phyloP scores from a whole-genome alignment of 2,113 vertebrate species.

The Tretioscincus oriximinensis region DNA sequence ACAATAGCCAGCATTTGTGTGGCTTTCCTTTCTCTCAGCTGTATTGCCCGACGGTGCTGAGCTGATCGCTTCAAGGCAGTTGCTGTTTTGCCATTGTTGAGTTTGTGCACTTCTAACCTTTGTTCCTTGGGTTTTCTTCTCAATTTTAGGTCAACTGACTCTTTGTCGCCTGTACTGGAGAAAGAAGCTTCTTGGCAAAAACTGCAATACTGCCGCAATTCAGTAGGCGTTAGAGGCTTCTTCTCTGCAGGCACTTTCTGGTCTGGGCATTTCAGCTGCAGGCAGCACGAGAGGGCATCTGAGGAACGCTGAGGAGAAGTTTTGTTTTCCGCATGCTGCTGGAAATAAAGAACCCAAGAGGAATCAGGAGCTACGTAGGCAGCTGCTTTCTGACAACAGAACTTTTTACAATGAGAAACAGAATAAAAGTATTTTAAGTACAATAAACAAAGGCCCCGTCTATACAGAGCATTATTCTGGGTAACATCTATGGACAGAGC shows the following conservation, averaged over 20 bases:
- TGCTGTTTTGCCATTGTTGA: constrained; percentile 80
- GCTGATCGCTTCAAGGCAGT: constrained; percentile 74
- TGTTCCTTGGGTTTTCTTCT: constrained; percentile 48
- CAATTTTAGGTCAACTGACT: constrained; percentile 53
- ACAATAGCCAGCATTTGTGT: constrained; percentile 95
- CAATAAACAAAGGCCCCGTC: no score
- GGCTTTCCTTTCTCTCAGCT: constrained; percentile 89
- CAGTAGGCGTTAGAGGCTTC: constrained; percentile 71
- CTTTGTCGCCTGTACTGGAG: constrained; percentile 67
- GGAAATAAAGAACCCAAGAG: constrained; percentile 49
- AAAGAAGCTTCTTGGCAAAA: constrained; percentile 83
- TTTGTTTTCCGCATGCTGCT: constrained; percentile 62
- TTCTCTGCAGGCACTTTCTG: constrained; percentile 66
- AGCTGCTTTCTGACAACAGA: not conserved
- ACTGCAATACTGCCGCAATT: constrained; percentile 83
- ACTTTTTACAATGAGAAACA: not conserved
- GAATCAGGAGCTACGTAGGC: not conserved
- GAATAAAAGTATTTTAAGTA: no score
- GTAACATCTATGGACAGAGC: no score
- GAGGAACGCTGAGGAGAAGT: constrained; percentile 53
- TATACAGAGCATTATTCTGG: no score
- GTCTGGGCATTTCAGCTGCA: constrained; percentile 61
- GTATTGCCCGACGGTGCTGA: constrained; percentile 75
- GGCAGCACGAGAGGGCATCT: constrained; percentile 51
- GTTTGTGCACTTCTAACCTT: constrained; percentile 80